Conservation (phyloP, 2,113 vertebrate genomes). For the Cariama cristata region DNA sequence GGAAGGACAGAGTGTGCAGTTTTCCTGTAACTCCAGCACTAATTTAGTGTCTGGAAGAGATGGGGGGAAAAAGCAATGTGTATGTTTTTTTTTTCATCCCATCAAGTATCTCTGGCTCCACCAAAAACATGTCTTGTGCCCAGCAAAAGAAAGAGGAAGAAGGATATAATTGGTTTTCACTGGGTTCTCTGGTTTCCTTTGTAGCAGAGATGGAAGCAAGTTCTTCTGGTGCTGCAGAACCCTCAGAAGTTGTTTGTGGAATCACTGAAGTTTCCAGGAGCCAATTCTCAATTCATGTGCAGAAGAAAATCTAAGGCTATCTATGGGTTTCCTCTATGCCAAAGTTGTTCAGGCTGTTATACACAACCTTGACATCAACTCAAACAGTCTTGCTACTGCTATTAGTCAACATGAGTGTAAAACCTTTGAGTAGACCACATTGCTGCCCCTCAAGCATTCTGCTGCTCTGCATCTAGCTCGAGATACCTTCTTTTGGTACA, state of each 20-base stretch:
- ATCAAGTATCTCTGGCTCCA: neutral
- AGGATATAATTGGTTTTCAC: neutral
- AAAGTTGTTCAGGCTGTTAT: neutral
- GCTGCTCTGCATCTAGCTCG: neutral
- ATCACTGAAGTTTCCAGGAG: neutral
- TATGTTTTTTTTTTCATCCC: neutral
- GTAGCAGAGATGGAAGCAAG: neutral
- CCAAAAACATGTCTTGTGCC: neutral
- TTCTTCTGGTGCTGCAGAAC: neutral
- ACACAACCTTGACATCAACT: neutral
- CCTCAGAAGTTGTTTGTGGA: neutral
- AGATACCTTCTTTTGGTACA: neutral
- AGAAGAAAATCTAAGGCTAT: neutral
- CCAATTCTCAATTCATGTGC: neutral
- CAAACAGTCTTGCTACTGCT: neutral
- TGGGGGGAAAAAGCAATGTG: fast-evolving
- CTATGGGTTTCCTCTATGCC: neutral
- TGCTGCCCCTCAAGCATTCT: neutral
- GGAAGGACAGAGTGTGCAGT: neutral
- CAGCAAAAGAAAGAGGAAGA: neutral
- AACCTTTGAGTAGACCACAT: neutral
- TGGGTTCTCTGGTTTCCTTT: neutral
- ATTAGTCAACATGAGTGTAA: neutral
- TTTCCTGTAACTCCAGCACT: neutral
- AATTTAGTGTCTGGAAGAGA: neutral